phyloP scores from a whole-genome alignment of 2,888 invertebrate species.

The Pandemis heparana region DNA sequence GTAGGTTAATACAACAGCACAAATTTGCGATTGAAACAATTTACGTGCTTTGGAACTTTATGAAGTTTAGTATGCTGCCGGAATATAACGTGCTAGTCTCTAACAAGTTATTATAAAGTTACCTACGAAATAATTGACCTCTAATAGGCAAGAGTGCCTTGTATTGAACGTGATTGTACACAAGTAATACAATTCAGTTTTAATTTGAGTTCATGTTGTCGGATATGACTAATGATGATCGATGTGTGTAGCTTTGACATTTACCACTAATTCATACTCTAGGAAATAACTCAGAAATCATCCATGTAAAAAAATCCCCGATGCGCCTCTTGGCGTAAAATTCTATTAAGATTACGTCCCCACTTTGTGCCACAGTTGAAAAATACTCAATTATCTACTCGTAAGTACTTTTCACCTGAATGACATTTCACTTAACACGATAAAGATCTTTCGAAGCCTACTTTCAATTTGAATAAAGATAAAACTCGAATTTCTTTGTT shows the following conservation, averaged over 20 bases:
- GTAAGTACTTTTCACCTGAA: conserved; percentile 1
- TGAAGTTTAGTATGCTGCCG: not conserved
- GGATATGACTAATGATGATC: not conserved
- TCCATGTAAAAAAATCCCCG: not conserved
- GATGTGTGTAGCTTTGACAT: not conserved
- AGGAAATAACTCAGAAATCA: not conserved
- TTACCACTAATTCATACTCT: not conserved
- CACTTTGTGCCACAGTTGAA: not conserved
- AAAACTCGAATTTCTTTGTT: conserved; percentile 31
- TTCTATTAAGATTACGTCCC: not conserved
- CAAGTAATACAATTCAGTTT: not conserved
- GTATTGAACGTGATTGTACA: not conserved
- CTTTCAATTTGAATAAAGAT: conserved; percentile 23
- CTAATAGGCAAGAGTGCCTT: not conserved
- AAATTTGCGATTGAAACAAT: not conserved
- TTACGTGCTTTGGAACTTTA: not conserved
- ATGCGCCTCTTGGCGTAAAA: not conserved
- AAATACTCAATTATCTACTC: not conserved
- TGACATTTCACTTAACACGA: conserved; percentile 16
- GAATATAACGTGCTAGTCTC: not conserved
- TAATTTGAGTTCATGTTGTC: not conserved
- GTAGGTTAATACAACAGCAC: not conserved
- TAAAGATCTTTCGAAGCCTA: conserved; percentile 15
- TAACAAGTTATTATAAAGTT: not conserved
- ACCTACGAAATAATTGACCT: not conserved